Evolutionary conservation across 2,113 vertebrate genomes (phyloP).

Genomic region (Thymallus thymallus): DNA sequence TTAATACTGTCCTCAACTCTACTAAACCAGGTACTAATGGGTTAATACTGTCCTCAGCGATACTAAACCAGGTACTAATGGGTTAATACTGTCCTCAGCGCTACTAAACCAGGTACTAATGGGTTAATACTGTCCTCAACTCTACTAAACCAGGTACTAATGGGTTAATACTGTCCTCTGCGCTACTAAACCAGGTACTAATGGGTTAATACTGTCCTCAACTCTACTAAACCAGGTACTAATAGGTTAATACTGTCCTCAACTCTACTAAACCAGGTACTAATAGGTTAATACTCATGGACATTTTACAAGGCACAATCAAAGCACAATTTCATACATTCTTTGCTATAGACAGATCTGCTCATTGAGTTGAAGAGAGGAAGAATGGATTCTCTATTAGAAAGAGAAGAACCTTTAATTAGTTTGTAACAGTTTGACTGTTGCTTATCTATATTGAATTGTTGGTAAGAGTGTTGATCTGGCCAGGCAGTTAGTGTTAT

Average conservation of each 20-base stretch:
- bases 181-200: neutral
- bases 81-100: neutral
- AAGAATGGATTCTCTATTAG: no score
- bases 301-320: no score
- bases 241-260: no score
- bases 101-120: neutral
- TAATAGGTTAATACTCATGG: no score
- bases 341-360: no score
- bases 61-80: neutral
- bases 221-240: no score
- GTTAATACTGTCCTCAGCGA: neutral
- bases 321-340: no score
- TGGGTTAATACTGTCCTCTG: neutral
- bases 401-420: no score
- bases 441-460: no score
- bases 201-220: neutral
- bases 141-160: constrained; percentile 60
- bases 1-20: no score
- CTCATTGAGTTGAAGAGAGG: no score
- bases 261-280: no score
- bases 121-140: neutral
- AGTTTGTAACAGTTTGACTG: neutral
- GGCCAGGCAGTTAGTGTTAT: neutral
- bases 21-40: neutral
- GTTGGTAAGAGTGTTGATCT: neutral